A percentile compares a stretch with the other conserved stretches of the same genome.
Conservation (phyloP, 2,797 vertebrate species). For the Mormyrus proboscirostris region DNA sequence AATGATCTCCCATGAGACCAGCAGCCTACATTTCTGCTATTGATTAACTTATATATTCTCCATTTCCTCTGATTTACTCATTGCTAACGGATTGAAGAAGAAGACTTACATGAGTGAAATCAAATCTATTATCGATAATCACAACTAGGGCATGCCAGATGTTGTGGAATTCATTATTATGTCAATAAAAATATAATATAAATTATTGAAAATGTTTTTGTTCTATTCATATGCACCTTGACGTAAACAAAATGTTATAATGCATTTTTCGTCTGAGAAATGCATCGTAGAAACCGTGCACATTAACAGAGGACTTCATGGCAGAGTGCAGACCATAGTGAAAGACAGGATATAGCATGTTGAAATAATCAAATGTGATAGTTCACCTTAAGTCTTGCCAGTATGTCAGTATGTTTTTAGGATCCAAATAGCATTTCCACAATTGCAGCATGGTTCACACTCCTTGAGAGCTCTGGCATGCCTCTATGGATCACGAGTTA, state of each 20-base stretch:
- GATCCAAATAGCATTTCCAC: background rate
- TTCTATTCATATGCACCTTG: background rate
- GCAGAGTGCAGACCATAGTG: background rate
- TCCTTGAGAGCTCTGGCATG: background rate
- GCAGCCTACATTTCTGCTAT: conserved; percentile 67
- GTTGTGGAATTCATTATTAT: background rate
- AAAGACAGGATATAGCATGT: background rate
- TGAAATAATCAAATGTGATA: background rate
- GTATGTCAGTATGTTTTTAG: background rate
- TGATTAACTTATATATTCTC: conserved; percentile 59
- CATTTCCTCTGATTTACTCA: conserved; percentile 57
- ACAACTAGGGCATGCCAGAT: background rate
- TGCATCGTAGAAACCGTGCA: background rate
- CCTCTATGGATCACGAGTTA: conserved; percentile 62
- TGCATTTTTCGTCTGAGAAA: background rate
- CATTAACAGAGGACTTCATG: background rate
- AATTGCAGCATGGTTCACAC: background rate
- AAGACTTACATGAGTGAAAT: background rate
- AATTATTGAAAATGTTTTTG: background rate
- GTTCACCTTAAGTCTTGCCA: background rate
- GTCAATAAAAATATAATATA: background rate
- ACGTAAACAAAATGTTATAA: background rate
- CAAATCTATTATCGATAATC: background rate
- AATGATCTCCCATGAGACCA: conserved; percentile 64
- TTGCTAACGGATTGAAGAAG: conserved; percentile 29